These are phyloP conservation scores for Hycleus cichorii DNA, from an alignment of 1,140 invertebrate genomes.

Conservation along the genomic window DNA sequence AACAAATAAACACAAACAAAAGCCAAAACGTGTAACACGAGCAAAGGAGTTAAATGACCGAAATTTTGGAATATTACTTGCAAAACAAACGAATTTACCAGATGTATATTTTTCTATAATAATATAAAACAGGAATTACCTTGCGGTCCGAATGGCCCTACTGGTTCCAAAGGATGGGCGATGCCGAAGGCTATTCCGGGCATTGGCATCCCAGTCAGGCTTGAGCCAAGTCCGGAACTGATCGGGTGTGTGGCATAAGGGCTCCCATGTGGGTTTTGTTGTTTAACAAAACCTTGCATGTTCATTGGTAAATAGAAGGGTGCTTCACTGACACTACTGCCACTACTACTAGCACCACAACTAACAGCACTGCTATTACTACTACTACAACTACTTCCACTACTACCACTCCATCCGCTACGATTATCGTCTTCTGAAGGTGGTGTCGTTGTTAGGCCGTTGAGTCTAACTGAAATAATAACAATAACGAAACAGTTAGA, in stretches of 20 bases:
- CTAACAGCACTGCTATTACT: neutral
- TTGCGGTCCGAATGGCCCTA: constrained; percentile 42
- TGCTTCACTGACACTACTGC: constrained; percentile 2
- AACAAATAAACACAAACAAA: no score
- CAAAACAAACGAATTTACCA: no score
- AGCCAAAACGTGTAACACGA: no score
- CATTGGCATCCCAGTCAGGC: constrained; percentile 27
- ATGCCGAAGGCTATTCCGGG: constrained; percentile 41
- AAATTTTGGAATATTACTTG: no score
- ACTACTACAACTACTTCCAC: neutral
- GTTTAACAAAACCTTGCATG: constrained; percentile 15
- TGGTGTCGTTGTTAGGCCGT: constrained; percentile 22
- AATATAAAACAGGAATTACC: constrained; percentile 38
- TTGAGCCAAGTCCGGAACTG: constrained; percentile 31
- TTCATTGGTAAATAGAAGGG: constrained; percentile 10
- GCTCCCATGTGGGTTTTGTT: constrained; percentile 17
- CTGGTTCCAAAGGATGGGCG: constrained; percentile 43
- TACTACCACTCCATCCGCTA: constrained; percentile 5
- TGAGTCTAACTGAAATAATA: constrained; percentile 24
- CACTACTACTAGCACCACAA: no score
- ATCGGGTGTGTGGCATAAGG: constrained; percentile 20
- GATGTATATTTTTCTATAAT: neutral
- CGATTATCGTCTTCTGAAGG: constrained; percentile 5
- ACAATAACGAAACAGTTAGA: neutral
- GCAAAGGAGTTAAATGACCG: no score